A percentile compares a stretch with the other conserved stretches of the same genome.
Conservation (phyloP, 37 sponge, comb jelly and placozoan species). For the Beroe ovata region DNA sequence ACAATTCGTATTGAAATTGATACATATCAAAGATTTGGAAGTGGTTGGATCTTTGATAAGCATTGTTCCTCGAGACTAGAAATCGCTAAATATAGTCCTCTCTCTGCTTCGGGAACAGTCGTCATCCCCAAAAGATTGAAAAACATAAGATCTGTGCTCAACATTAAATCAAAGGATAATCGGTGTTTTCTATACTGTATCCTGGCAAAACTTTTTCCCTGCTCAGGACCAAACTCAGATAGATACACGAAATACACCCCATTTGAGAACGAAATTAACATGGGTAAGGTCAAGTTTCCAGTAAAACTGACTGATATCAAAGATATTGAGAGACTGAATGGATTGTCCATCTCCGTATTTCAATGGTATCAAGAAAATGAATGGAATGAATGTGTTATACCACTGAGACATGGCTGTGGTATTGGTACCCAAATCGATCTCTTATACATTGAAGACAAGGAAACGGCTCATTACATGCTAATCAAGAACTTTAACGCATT, state of each 20-base stretch:
- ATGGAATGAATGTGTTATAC: conserved; percentile 21
- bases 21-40: conserved; percentile 1
- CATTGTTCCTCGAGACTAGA: neutral
- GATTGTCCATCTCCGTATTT: conserved; percentile 3
- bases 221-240: neutral
- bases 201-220: neutral
- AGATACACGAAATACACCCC: neutral
- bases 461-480: conserved; percentile 27
- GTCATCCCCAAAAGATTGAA: neutral
- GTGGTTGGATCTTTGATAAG: conserved; percentile 37
- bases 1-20: neutral
- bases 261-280: neutral
- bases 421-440: conserved; percentile 21
- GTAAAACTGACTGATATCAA: neutral
- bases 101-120: neutral
- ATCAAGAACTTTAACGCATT: conserved; percentile 22
- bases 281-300: conserved; percentile 31
- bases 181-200: conserved; percentile 12
- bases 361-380: conserved; percentile 9
- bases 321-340: neutral
- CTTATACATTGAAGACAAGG: neutral
- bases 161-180: conserved; percentile 16
- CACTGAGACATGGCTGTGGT: conserved; percentile 31
- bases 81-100: conserved; percentile 3
- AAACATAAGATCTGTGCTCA: conserved; percentile 9